phyloP scores from a whole-genome alignment of 2,113 vertebrate species.

The Myotis yumanensis region DNA sequence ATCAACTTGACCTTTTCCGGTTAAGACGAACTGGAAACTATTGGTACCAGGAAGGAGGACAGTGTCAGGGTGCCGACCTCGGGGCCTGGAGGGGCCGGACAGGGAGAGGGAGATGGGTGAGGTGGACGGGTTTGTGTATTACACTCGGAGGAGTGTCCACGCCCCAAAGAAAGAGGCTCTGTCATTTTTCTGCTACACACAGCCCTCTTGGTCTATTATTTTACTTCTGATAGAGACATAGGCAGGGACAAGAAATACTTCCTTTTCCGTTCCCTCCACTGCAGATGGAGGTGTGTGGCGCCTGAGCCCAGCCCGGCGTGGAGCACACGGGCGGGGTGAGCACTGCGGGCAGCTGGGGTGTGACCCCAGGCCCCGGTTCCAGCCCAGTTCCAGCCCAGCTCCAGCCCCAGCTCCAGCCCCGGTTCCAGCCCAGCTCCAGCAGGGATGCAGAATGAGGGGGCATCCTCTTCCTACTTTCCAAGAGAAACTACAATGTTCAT shows the following conservation, averaged over 20 bases:
- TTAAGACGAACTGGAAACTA: neutral
- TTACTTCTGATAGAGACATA: neutral
- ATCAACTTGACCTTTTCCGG: neutral
- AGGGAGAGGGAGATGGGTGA: neutral
- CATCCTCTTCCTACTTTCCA: neutral
- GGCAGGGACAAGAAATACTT: neutral
- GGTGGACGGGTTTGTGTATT: fast-evolving
- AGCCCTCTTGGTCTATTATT: neutral
- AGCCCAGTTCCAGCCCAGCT: neutral
- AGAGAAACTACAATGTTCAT: neutral
- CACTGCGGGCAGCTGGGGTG: fast-evolving
- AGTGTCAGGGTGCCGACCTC: neutral
- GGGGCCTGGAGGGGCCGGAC: neutral
- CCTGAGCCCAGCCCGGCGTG: neutral
- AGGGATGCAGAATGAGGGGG: neutral
- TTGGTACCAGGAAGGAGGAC: neutral
- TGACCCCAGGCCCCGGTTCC: neutral
- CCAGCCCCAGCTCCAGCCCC: too few species aligned
- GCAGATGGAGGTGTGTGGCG: neutral
- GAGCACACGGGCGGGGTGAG: neutral
- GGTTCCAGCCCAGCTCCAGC: fast-evolving
- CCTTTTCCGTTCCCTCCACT: neutral
- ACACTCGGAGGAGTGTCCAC: neutral
- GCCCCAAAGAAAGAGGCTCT: neutral
- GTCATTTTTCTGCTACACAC: neutral